Base-by-base conservation (phyloP, 2,797 vertebrate genomes). In the Labroides dimidiatus region DNA sequence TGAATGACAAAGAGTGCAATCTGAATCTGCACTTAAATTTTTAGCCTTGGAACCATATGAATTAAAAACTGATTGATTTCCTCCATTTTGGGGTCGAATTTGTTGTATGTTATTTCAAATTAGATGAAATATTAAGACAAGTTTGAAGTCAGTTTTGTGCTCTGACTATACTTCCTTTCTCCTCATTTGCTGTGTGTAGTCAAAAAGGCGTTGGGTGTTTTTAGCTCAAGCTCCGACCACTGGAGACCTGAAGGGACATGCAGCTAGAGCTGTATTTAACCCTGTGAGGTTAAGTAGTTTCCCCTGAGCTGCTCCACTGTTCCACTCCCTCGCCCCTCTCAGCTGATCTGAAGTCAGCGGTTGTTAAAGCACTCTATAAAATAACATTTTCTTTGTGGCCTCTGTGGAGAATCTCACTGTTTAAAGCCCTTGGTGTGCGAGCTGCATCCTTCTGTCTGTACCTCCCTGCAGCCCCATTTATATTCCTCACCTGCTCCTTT, bases 241-340 rank as follows among this genome's bases (percentile, higher is more conserved):
- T 41, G 36, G 48, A 78, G 76, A 67, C 67, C 85, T 78, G 62
- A 23, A 64, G 86, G 76, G 80, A 87, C 33, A 2, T 13, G 6
- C 47, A 80, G 68, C 30, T 16, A 2, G 56, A 83, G 75, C 74
- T 75, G 84, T 87, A 66, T 82, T 88, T 84, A 89, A 88, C 81
- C 84, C 74, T 49, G 54, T 43, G 72, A 88, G 75, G 81, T 87
- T 70, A 63, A 72, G 55, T 19, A n/a, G 52, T 70, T 71, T 64
- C 80, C 82, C 79, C 70, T 50, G 56, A 50, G 64, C 3, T 13
- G 39, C 69, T 58, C 50, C 57, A 53, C 63, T 42, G 80, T 68
- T 82, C 65, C 67, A 79, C 36, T 57, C 72, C 39, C 50, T 13
- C 0, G 0, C 59, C 72, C 27, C 15, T 24, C 54, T 70, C 58